These are phyloP conservation scores for Diadophis punctatus DNA, from an alignment of 2,113 vertebrate species.

Conservation along the genomic window DNA sequence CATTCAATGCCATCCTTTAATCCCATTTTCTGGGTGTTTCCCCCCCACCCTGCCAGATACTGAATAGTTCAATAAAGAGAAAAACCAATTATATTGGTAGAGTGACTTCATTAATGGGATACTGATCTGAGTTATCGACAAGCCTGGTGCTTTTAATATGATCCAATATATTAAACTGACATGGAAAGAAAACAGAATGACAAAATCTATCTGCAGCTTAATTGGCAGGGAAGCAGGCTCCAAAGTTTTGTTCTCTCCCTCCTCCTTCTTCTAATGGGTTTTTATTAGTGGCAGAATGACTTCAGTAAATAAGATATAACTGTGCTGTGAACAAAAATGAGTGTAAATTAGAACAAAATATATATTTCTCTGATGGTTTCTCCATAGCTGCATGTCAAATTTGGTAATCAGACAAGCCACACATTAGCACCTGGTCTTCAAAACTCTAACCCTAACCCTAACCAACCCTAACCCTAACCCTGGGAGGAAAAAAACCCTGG, in stretches of 20 bases:
- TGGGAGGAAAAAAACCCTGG: too few species aligned
- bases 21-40: slow-evolving; percentile 69
- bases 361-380: slow-evolving; percentile 28
- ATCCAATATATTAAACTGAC: slow-evolving; percentile 75
- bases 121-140: slow-evolving; percentile 72
- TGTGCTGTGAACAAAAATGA: slow-evolving; percentile 33
- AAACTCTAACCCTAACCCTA: background rate
- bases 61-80: slow-evolving; percentile 68
- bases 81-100: slow-evolving; percentile 72
- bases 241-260: slow-evolving; percentile 39
- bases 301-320: slow-evolving; percentile 53
- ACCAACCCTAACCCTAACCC: too few species aligned
- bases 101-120: slow-evolving; percentile 72
- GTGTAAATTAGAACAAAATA: slow-evolving; percentile 27
- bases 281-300: slow-evolving; percentile 67
- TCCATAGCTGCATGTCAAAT: slow-evolving; percentile 27
- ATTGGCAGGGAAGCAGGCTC: slow-evolving; percentile 69
- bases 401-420: slow-evolving; percentile 34
- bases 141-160: slow-evolving; percentile 66
- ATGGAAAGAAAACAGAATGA: slow-evolving; percentile 52
- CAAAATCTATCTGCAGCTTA: slow-evolving; percentile 63
- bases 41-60: slow-evolving; percentile 52
- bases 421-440: slow-evolving; percentile 25
- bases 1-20: slow-evolving; percentile 68
- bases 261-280: slow-evolving; percentile 45